Percentiles rank a stretch among this genome's conserved stretches.
Evolutionary conservation across 2,113 vertebrate species (phyloP).

Genomic region (Suricata suricatta): DNA sequence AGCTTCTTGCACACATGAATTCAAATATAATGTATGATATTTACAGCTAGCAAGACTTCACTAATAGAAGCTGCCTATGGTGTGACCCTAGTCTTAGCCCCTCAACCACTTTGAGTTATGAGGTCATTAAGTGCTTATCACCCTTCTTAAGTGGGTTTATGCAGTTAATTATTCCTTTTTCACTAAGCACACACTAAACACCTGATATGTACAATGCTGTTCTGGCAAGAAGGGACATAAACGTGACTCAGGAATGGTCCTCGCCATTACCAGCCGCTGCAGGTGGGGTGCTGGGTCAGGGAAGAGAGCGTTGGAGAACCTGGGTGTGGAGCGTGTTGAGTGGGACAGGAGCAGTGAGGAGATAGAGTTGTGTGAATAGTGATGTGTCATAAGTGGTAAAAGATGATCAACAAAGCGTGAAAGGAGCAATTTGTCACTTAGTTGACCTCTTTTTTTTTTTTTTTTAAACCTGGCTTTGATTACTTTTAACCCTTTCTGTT

Average conservation of each 20-base stretch:
- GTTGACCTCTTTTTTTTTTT: neutral
- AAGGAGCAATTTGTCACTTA: neutral
- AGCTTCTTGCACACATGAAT: neutral
- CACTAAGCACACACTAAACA: neutral
- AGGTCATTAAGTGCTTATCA: conserved; percentile 13
- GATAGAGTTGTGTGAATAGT: neutral
- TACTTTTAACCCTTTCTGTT: conserved; percentile 52
- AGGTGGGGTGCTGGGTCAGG: neutral
- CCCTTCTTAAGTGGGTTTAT: neutral
- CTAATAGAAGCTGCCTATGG: neutral
- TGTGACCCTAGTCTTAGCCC: neutral
- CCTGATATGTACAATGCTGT: neutral
- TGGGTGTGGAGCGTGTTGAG: neutral
- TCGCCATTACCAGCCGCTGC: neutral
- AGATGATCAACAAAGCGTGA: neutral
- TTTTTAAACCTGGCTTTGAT: neutral
- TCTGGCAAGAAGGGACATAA: neutral
- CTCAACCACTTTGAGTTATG: neutral
- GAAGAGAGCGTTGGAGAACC: neutral
- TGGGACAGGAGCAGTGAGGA: neutral
- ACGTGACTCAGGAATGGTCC: neutral
- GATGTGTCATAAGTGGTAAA: neutral
- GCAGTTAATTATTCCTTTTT: neutral
- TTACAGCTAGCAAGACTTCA: neutral
- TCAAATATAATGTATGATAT: neutral